Evolutionary conservation across 1,140 invertebrate genomes (phyloP).

Genomic region (Scaptomyza pallida): DNA sequence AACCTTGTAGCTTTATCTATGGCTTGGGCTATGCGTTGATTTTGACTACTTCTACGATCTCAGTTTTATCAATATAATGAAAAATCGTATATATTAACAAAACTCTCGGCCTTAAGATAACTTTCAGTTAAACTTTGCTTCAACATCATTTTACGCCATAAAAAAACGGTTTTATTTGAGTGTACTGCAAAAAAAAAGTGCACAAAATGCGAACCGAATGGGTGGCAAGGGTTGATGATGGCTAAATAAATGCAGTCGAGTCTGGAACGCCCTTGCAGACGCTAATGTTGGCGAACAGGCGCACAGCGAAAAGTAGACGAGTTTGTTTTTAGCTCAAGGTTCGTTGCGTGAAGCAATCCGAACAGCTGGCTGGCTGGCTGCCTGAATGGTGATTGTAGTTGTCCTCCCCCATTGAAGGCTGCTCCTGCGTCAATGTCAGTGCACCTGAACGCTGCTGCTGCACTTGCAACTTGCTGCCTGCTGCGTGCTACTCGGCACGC

Average conservation of each 20-base stretch:
- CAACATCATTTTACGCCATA: neutral
- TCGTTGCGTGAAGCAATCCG: constrained; percentile 26
- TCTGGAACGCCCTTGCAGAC: constrained; percentile 53
- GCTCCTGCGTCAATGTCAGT: constrained; percentile 65
- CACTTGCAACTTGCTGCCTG: constrained; percentile 56
- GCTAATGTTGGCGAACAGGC: constrained; percentile 48
- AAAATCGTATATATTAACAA: too few species aligned
- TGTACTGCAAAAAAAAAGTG: constrained; percentile 25
- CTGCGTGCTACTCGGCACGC: constrained; percentile 17
- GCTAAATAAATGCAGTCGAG: constrained; percentile 4
- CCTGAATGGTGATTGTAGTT: constrained; percentile 3
- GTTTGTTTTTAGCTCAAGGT: constrained; percentile 57
- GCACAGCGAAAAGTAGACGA: constrained; percentile 43
- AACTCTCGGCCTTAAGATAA: too few species aligned
- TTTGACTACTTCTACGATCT: too few species aligned
- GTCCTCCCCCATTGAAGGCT: neutral
- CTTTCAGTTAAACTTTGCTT: too few species aligned
- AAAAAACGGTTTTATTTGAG: neutral
- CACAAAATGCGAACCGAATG: constrained; percentile 6
- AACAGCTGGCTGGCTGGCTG: constrained; percentile 26
- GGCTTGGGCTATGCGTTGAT: too few species aligned
- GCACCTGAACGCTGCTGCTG: constrained; percentile 66
- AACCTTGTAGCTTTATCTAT: too few species aligned
- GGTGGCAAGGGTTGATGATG: neutral
- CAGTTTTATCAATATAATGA: too few species aligned